These are phyloP conservation scores for Coptotermes formosanus DNA, from an alignment of 1,140 invertebrate genomes.

Conservation along the genomic window DNA sequence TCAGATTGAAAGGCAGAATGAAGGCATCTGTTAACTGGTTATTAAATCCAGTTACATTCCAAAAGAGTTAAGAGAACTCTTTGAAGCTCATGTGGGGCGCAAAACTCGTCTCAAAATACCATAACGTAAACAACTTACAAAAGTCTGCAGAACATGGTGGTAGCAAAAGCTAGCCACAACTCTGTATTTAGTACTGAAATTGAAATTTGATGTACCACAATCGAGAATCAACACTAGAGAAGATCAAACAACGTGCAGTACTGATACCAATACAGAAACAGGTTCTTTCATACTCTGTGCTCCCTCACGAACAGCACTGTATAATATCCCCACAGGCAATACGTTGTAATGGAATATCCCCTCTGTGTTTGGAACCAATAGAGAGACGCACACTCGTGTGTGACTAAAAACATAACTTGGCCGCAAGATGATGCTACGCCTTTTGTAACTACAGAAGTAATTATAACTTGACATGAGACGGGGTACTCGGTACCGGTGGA, in stretches of 20 bases:
- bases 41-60: not conserved
- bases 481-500: no score
- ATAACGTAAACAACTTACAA: not conserved
- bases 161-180: not conserved
- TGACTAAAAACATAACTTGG: not conserved
- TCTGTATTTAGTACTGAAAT: not conserved
- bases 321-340: not conserved
- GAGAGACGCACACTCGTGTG: not conserved
- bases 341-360: not conserved
- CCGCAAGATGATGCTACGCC: not conserved
- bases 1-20: no score
- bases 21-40: no score
- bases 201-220: not conserved
- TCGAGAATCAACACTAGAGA: conserved; percentile 7
- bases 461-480: no score
- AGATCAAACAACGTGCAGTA: not conserved
- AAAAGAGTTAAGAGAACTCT: not conserved
- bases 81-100: not conserved
- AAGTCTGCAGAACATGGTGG: not conserved
- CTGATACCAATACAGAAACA: not conserved
- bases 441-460: not conserved
- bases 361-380: not conserved
- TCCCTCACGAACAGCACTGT: not conserved
- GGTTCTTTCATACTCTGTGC: not conserved
- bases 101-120: not conserved